Evolutionary conservation across 1,140 invertebrate species (phyloP), one percentile per base, ranked within the genome.

Genomic region (Orchestia grillus): DNA sequence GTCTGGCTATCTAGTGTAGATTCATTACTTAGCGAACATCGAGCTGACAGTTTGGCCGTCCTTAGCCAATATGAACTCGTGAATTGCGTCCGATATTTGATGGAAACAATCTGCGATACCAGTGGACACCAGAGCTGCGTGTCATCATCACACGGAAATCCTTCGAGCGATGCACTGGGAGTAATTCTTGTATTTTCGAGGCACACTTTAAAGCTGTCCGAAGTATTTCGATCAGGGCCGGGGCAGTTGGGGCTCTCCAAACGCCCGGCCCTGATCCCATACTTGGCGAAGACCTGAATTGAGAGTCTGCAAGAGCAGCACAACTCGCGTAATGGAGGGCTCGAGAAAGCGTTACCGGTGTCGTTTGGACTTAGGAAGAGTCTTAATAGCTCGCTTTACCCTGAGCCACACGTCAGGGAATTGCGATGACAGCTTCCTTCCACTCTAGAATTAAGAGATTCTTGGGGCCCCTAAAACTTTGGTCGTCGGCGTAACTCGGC

Each of bases 321-420:
- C 43, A 94, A 94, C 92, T 94, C 92, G 36, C 44, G 92, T 94
- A 94, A 94, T 94, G 41, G 92, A 94, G 92, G 92, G 92, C 92
- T 94, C 36, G 92, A 94, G 92, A 94, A 94, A 94, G 92, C 92
- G 92, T 94, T 94, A 94, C 92, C 92, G 92, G 92, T 94, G 92
- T 94, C 92, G 92, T 94, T 94, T 94, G 92, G 92, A 94, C 92
- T 94, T 94, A 94, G 44, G 92, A 94, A 94, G 92, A 90, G 88
- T 90, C 88, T 90, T 90, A 90, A 90, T 90, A 90, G 88, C 88
- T 90, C 88, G 88, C 88, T 44, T 90, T 90, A 90, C 88, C 11
- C 41, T 90, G 88, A 90, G 88, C 88, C 88, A 90, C 88, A 90
- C 88, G 88, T 90, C 88, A 90, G 88, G 88, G 88, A 90, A 90